A percentile compares a stretch with the other conserved stretches of the same genome.
Conservation (phyloP, 2,113 vertebrate species). For the Bufo gargarizans region DNA sequence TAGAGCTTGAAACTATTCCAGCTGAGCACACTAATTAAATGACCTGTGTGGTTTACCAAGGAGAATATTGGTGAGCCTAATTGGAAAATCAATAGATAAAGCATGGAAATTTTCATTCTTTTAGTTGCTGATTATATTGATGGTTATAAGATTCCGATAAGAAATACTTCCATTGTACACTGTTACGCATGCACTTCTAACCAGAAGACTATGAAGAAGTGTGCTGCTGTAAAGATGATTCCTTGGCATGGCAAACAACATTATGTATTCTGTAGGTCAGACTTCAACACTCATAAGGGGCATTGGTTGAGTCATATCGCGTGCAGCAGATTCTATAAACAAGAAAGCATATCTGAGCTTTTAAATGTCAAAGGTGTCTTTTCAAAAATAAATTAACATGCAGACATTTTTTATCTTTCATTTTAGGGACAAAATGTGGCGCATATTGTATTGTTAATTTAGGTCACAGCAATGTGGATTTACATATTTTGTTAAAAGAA, state of each 20-base stretch:
- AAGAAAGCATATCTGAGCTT: neutral
- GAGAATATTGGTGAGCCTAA: neutral
- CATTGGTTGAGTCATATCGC: constrained; percentile 2
- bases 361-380: neutral
- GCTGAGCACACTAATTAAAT: neutral
- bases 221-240: neutral
- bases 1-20: too few species aligned
- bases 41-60: neutral
- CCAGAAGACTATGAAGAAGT: neutral
- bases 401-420: too few species aligned
- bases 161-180: neutral
- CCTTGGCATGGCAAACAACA: neutral
- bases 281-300: neutral
- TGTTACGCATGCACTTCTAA: neutral
- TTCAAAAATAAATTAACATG: neutral
- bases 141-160: too few species aligned
- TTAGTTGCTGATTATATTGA: neutral
- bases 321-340: neutral
- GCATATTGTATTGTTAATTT: too few species aligned
- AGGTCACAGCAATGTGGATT: too few species aligned
- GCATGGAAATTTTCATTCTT: neutral
- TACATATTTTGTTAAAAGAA: too few species aligned
- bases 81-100: neutral
- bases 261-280: neutral
- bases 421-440: too few species aligned